A percentile compares a stretch with the other conserved stretches of the same genome.
phyloP scores from a whole-genome alignment of 2,113 vertebrate genomes.

The Tursiops truncatus region DNA sequence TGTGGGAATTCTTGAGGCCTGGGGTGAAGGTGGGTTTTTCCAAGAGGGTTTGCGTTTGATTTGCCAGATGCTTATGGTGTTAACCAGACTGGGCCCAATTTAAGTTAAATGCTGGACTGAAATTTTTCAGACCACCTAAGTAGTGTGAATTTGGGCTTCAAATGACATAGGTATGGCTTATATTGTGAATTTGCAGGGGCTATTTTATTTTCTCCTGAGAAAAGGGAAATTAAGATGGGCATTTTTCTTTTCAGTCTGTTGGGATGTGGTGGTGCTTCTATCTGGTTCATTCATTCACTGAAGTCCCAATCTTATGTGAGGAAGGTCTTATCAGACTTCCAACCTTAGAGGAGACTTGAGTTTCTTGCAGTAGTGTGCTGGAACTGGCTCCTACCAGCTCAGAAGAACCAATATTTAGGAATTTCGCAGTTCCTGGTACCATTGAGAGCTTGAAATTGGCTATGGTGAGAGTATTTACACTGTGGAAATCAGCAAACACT shows the following conservation, averaged over 20 bases:
- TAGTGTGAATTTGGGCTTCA: background rate
- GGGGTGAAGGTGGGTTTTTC: background rate
- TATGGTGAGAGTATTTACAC: background rate
- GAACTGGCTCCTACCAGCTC: background rate
- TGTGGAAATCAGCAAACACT: background rate
- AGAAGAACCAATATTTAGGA: background rate
- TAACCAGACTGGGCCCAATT: background rate
- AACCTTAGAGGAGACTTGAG: background rate
- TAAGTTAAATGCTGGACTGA: conserved; percentile 6
- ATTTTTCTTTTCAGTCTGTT: background rate
- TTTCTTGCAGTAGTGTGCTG: background rate
- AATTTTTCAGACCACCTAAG: background rate
- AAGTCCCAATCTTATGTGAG: background rate
- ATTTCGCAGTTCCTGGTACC: background rate
- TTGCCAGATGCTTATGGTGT: background rate
- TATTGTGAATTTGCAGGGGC: background rate
- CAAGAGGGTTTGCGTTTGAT: background rate
- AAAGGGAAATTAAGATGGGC: background rate
- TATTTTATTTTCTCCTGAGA: background rate
- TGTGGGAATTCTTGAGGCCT: background rate
- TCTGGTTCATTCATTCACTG: background rate
- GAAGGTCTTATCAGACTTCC: background rate
- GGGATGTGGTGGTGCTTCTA: background rate
- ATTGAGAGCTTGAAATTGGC: background rate
- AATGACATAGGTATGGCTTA: background rate